Evolutionary conservation across 2,797 vertebrate genomes (phyloP).

Genomic region (Aselliscus stoliczkanus): DNA sequence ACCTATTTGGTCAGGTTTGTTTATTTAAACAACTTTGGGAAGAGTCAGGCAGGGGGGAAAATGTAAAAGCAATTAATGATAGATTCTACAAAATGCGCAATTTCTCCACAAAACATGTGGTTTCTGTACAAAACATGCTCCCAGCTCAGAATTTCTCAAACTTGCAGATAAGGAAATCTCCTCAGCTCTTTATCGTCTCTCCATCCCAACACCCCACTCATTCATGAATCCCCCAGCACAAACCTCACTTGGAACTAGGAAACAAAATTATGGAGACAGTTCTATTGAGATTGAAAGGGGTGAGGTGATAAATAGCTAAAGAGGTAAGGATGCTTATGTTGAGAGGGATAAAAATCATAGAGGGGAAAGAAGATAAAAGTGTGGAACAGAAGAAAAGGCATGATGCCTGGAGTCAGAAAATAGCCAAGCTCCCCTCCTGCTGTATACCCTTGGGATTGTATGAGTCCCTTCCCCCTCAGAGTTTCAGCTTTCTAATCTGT

Average conservation of each 20-base stretch:
- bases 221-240: not conserved
- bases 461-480: not conserved
- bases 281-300: not conserved
- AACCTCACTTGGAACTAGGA: not conserved
- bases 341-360: not conserved
- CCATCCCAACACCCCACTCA: not conserved
- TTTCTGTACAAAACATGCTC: not conserved
- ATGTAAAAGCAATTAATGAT: not conserved
- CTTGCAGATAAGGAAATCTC: not conserved
- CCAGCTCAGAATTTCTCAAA: not conserved
- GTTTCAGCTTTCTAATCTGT: not conserved
- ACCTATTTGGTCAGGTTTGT: not conserved
- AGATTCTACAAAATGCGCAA: not conserved
- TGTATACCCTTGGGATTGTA: not conserved
- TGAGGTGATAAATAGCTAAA: not conserved
- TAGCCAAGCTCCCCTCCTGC: not conserved
- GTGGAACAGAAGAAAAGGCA: not conserved
- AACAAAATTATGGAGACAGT: not conserved
- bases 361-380: not conserved
- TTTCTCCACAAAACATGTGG: not conserved
- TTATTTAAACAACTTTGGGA: constrained; percentile 16
- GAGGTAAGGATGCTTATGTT: not conserved
- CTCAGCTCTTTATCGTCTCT: not conserved
- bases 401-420: not conserved
- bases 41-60: not conserved